A percentile compares a stretch with the other conserved stretches of the same genome.
phyloP scores from a whole-genome alignment of 92 coral and sea anemone genomes.

The Blastomussa wellsi region DNA sequence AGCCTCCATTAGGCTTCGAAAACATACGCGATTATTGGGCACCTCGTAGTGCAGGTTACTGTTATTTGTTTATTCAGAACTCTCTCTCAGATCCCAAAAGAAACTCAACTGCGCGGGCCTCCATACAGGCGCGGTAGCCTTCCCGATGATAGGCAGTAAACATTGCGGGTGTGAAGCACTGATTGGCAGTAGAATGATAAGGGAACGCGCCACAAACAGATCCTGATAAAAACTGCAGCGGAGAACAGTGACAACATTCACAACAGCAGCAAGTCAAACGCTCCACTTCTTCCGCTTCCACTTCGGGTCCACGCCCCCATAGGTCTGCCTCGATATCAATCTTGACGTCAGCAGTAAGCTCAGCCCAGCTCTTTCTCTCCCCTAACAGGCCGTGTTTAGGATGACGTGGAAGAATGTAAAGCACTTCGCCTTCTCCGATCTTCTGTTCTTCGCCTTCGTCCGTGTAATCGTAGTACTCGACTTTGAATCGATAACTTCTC shows the following conservation, averaged over 20 bases:
- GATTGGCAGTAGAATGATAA: constrained; percentile 74
- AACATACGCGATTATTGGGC: too few relatives aligned
- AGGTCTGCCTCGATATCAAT: constrained; percentile 63
- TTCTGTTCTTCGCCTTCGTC: constrained; percentile 43
- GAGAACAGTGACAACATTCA: constrained; percentile 80
- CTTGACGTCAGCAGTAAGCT: constrained; percentile 44
- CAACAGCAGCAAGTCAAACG: constrained; percentile 79
- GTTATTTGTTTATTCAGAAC: not conserved
- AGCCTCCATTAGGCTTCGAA: too few relatives aligned
- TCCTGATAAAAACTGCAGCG: constrained; percentile 44
- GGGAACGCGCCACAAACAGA: constrained; percentile 75
- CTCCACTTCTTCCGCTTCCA: constrained; percentile 76
- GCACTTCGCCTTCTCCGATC: constrained; percentile 85
- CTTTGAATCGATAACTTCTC: constrained; percentile 82
- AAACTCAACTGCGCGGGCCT: constrained; percentile 73
- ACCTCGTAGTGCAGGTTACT: too few relatives aligned
- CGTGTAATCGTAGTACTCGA: constrained; percentile 68
- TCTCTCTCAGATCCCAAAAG: constrained; percentile 33
- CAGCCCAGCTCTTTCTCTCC: constrained; percentile 42
- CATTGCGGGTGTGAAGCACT: constrained; percentile 77
- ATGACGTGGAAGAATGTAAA: constrained; percentile 77
- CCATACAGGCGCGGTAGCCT: constrained; percentile 90
- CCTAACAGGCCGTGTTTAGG: constrained; percentile 62
- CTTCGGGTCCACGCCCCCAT: constrained; percentile 88
- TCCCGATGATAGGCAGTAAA: constrained; percentile 86